These are phyloP conservation scores for Spinibarbus caldwelli DNA, from an alignment of 2,797 vertebrate genomes.

Conservation along the genomic window DNA sequence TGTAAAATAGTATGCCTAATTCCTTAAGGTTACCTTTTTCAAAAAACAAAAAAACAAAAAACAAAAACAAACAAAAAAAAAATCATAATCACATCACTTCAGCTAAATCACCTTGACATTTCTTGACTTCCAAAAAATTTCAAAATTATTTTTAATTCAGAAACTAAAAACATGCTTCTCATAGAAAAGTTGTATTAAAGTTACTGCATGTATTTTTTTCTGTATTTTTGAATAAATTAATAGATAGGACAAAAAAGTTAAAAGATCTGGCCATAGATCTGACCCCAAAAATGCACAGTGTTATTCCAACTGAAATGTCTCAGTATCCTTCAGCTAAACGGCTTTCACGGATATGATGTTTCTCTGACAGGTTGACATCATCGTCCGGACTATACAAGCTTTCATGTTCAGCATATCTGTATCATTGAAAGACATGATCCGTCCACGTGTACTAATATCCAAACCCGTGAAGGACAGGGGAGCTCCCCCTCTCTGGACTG, in stretches of 20 bases:
- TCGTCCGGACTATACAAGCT: slow-evolving; percentile 62
- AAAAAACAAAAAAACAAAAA: too few relatives aligned
- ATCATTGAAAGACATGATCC: slow-evolving; percentile 32
- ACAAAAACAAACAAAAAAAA: too few relatives aligned
- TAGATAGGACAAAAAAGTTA: background rate
- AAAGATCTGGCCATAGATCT: background rate
- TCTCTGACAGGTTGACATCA: slow-evolving; percentile 43
- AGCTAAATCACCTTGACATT: too few relatives aligned
- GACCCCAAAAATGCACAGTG: background rate
- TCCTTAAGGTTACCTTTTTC: too few relatives aligned
- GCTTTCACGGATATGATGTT: background rate
- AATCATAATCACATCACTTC: too few relatives aligned
- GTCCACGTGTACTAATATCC: slow-evolving; percentile 28
- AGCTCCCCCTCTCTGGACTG: slow-evolving; percentile 49
- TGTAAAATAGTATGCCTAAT: too few relatives aligned
- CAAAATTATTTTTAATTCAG: too few relatives aligned
- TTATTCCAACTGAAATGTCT: slow-evolving; percentile 12
- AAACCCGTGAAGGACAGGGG: slow-evolving; percentile 37
- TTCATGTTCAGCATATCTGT: slow-evolving; percentile 66
- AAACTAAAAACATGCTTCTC: too few relatives aligned
- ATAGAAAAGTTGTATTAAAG: too few relatives aligned
- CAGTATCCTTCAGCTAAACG: slow-evolving; percentile 25
- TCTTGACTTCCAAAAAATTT: too few relatives aligned
- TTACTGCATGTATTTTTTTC: too few relatives aligned
- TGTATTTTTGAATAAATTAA: too few relatives aligned